Percentiles rank a stretch among this genome's conserved stretches.
These are phyloP conservation scores for Ceramica pisi DNA, from an alignment of 2,888 invertebrate species.

Conservation along the genomic window DNA sequence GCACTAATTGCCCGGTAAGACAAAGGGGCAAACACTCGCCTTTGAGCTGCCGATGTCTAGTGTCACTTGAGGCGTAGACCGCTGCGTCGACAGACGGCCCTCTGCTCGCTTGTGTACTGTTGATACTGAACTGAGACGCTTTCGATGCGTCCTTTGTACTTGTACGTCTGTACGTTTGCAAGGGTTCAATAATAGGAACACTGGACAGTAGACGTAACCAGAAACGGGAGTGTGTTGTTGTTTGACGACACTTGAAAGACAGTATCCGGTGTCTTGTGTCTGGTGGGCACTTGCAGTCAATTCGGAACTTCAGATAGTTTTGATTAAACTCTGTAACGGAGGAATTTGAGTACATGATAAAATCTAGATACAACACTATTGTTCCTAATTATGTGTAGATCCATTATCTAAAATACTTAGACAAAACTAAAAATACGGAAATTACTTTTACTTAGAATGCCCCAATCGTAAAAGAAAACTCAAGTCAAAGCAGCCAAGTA, in stretches of 20 bases:
- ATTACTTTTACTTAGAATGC: neutral
- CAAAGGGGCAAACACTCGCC: slow-evolving; percentile 90
- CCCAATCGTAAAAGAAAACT: neutral
- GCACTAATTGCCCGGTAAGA: slow-evolving; percentile 90
- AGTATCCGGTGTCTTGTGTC: slow-evolving; percentile 12
- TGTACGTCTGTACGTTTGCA: slow-evolving; percentile 50
- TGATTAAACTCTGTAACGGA: neutral
- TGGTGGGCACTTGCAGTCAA: slow-evolving; percentile 4
- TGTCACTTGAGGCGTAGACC: slow-evolving; percentile 87
- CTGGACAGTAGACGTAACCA: slow-evolving; percentile 44
- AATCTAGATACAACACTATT: neutral
- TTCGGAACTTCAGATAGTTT: neutral
- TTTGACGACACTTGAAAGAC: slow-evolving; percentile 40
- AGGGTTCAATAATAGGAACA: slow-evolving; percentile 45
- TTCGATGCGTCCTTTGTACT: slow-evolving; percentile 59
- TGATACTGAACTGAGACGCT: slow-evolving; percentile 70
- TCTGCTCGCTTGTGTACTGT: slow-evolving; percentile 70
- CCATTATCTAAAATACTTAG: neutral
- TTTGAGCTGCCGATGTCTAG: slow-evolving; percentile 87
- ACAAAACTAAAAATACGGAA: neutral
- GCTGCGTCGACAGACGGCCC: slow-evolving; percentile 75
- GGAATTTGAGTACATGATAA: neutral
- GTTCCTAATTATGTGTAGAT: neutral
- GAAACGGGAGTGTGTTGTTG: slow-evolving; percentile 49
- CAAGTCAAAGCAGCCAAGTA: neutral